Percentiles rank a stretch among this genome's conserved stretches.
Conservation (phyloP, 2,797 vertebrate species). For the Heliangelus exortis region DNA sequence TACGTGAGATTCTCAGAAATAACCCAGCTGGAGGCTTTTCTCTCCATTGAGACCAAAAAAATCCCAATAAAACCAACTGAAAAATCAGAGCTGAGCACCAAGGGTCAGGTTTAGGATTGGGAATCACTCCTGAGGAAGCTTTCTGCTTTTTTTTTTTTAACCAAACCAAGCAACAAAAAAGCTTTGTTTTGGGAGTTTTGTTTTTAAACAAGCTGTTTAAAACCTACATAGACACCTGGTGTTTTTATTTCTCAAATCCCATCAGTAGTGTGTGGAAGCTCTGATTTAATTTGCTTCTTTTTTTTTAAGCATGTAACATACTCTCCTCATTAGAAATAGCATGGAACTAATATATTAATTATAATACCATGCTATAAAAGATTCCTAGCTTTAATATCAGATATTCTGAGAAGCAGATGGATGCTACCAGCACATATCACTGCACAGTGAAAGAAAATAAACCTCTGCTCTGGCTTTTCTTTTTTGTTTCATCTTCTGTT, state of each 20-base stretch:
- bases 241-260: not conserved
- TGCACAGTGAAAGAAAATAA: not conserved
- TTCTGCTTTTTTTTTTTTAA: not conserved
- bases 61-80: too few relatives aligned
- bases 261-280: not conserved
- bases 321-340: not conserved
- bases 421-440: not conserved
- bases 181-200: too few relatives aligned
- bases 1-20: not conserved
- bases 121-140: too few relatives aligned
- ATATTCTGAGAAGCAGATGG: not conserved
- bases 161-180: not conserved
- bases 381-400: too few relatives aligned
- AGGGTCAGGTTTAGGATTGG: not conserved
- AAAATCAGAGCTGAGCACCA: not conserved
- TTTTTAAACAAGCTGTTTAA: not conserved
- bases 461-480: not conserved
- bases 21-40: too few relatives aligned
- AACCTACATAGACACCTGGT: not conserved
- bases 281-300: not conserved
- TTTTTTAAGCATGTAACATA: fast-evolving
- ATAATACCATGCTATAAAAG: not conserved
- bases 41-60: not conserved
- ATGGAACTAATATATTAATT: not conserved
- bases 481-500: not conserved